Evolutionary conservation across 2,113 vertebrate genomes (phyloP), one percentile per base, ranked within the genome.

Genomic region (Marcusenius ussheri): DNA sequence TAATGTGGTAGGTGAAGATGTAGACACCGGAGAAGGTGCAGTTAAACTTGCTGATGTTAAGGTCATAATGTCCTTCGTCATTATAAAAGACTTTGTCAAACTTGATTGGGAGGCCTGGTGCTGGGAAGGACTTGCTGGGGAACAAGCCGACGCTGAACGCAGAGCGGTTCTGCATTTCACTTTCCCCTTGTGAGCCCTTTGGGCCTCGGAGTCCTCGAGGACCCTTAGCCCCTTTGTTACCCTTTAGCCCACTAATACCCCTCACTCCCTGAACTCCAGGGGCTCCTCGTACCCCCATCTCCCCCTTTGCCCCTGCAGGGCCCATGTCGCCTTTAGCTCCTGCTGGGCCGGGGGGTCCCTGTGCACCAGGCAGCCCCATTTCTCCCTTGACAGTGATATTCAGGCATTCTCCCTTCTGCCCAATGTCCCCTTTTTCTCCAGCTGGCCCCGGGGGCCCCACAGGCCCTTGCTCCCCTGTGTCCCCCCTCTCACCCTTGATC

Each of bases 81-180:
- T 99, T 96, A 93, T 97, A 98, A 90, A 98, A 94, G 74, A 98
- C 92, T 94, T 97, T 98, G 91, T 99, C 97, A 21, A 99, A 99
- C 89, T 96, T 95, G 85, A 99, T 96, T 35, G 98, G 98, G 6
- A 93, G 90, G 31, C 97, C 96, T 5, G 98, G 97, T 0, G 97
- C 96, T 3, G 98, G 98, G 92, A 99, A 99, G 2, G 98, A 97
- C 84, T 96, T 95, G 92, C 95, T 96, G 5, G 96, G 96, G 66
- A 97, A 98, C 39, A 99, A 92, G 21, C 97, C 97, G 0, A 96
- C 97, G 0, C 98, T 99, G 92, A 99, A 99, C 0, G 97, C 98
- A 0, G 98, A 97, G 24, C 94, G 94, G 0, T 92, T 92, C 0
- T 90, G 89, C 85, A 91, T 91, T 0, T 89, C 21, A 0, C 87